Conservation (phyloP, 2,113 vertebrate genomes). For the Rhinichthys klamathensis region DNA sequence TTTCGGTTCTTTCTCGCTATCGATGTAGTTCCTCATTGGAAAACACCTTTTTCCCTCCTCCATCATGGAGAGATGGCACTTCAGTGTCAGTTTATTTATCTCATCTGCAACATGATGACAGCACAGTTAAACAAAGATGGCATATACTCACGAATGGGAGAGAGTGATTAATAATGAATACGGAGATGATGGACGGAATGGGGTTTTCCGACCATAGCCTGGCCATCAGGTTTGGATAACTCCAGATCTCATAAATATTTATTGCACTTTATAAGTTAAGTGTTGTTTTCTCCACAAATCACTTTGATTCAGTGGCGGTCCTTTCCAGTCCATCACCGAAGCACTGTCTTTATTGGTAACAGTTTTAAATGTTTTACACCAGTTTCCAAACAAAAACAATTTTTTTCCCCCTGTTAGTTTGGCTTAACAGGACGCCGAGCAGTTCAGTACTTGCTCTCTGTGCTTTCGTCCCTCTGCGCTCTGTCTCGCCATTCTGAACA, state of each 20-base stretch:
- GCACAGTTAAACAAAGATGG: conserved; percentile 39
- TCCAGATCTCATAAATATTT: conserved; percentile 56
- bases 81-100: conserved; percentile 45
- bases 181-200: conserved; percentile 32
- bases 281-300: conserved; percentile 41
- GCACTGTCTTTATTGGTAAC: conserved; percentile 23
- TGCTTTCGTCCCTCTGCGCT: not conserved
- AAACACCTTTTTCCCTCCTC: conserved; percentile 17
- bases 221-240: conserved; percentile 44
- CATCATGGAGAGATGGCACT: conserved; percentile 31
- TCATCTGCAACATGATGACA: conserved; percentile 40
- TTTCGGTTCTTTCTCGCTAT: conserved; percentile 18
- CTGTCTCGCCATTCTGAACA: conserved; percentile 1
- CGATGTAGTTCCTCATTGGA: conserved; percentile 26
- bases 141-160: conserved; percentile 12
- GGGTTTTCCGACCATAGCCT: conserved; percentile 41
- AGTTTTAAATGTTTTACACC: conserved; percentile 47
- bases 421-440: not conserved
- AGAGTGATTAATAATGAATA: conserved; percentile 49
- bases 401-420: conserved; percentile 10
- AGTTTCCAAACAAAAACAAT: conserved; percentile 36
- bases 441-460: not conserved
- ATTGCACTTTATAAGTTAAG: conserved; percentile 48
- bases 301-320: conserved; percentile 6
- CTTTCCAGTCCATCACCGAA: conserved; percentile 27